Evolutionary conservation across 2,113 vertebrate genomes (phyloP).

Genomic region (Ptilonorhynchus violaceus): DNA sequence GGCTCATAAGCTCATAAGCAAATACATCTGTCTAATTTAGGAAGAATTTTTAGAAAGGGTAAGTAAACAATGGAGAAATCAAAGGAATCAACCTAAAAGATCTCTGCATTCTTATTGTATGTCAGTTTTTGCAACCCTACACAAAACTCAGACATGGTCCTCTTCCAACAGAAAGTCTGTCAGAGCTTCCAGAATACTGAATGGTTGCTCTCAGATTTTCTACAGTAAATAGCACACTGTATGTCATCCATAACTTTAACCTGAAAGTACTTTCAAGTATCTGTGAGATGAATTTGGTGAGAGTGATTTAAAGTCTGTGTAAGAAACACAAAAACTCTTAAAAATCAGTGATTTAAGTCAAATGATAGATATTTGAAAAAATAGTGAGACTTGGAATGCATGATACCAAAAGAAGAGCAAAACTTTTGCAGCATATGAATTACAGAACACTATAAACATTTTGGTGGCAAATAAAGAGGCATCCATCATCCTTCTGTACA

Average conservation of each 20-base stretch:
- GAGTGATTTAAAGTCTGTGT: not conserved
- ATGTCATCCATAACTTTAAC: not conserved
- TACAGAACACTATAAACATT: not conserved
- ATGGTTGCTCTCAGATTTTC: not conserved
- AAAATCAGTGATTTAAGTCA: not conserved
- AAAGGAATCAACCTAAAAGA: not conserved
- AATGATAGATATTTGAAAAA: not conserved
- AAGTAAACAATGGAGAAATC: not conserved
- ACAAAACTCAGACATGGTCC: not conserved
- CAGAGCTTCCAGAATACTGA: not conserved
- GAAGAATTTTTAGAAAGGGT: not conserved
- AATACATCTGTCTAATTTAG: not conserved
- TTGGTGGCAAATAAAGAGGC: not conserved
- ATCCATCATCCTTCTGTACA: not conserved
- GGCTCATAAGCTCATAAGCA: not conserved
- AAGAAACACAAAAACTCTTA: not conserved
- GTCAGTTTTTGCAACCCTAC: not conserved
- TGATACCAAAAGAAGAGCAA: not conserved
- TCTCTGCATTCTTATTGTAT: not conserved
- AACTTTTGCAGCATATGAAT: not conserved
- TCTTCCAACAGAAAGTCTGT: not conserved
- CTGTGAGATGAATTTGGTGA: not conserved
- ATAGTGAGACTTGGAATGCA: not conserved
- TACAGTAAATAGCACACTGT: not conserved
- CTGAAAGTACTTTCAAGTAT: not conserved